Evolutionary conservation across 2,797 vertebrate genomes (phyloP), one percentile per base, ranked within the genome.

Genomic region (Acanthurus tractus): DNA sequence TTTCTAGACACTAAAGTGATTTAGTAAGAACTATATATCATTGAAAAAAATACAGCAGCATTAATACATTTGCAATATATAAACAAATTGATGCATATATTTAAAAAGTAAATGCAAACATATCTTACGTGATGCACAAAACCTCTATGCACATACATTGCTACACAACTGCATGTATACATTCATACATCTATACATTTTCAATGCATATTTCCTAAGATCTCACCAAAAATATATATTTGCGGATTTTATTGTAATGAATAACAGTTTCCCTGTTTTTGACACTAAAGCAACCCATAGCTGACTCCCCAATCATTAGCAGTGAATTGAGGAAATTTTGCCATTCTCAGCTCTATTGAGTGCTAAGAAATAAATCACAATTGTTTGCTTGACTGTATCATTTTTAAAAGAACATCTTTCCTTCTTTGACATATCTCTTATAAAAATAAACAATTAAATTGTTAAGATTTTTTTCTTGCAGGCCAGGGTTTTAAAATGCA

Each of bases 51-150:
- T 65, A 64, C 7, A 20, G 11, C 56, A 44, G 42, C 44, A 57
- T 23, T 29, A 29, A 49, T 64, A 46, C 18, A 20, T 59, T 42
- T 45, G 50, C 29, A n/a, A 63, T 58, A 50, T 44, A 54, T 45
- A 54, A 15, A 68, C 8, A 67, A 18, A 55, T n/a, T 9, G 2
- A 45, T 23, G 22, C 8, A 65, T 29, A 3, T 42, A 18, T 38
- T 15, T 15, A 29, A 49, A 49, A n/a, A 15, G 1, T 2, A 22
- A 42, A 8, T 25, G 8, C 17, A 63, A 44, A 46, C 55, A 52
- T 67, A 45, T 50, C 22, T 52, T 2, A 25, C 8, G 17, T 44
- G 6, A 40, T 40, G 38, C 45, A 38, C 42, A 42, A 6, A 46
- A 22, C 45, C 18, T 63, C n/a, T 79, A 1, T 62, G 15, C 18